Conservation (phyloP, 1,140 invertebrate genomes). For the Drosophila tsacasi region DNA sequence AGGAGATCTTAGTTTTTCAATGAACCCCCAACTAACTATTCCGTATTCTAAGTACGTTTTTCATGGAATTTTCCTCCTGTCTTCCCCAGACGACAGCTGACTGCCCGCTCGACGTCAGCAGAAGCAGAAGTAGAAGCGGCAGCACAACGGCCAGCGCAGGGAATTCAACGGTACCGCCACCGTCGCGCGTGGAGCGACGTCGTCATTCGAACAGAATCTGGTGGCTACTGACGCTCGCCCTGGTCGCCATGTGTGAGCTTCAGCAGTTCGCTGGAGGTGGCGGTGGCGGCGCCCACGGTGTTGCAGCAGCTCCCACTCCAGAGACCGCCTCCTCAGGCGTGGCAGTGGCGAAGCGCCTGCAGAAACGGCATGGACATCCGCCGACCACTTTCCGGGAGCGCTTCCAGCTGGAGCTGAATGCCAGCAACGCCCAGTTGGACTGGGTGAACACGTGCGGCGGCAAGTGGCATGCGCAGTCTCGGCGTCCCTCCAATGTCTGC, state of each 20-base stretch:
- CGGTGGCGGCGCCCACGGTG: slow-evolving; percentile 19
- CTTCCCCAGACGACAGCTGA: slow-evolving; percentile 60
- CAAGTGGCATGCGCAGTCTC: slow-evolving; percentile 12
- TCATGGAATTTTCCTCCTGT: neutral
- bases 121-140: slow-evolving; percentile 21
- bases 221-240: slow-evolving; percentile 39
- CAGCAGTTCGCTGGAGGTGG: slow-evolving; percentile 38
- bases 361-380: slow-evolving; percentile 45
- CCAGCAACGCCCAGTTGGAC: slow-evolving; percentile 16
- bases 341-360: slow-evolving; percentile 20
- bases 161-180: slow-evolving; percentile 33
- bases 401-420: slow-evolving; percentile 49
- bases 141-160: slow-evolving; percentile 64
- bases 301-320: slow-evolving; percentile 2
- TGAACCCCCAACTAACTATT: neutral
- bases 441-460: slow-evolving; percentile 69
- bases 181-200: slow-evolving; percentile 16
- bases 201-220: slow-evolving; percentile 9
- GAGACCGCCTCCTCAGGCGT: neutral
- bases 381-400: slow-evolving; percentile 20
- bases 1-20: neutral
- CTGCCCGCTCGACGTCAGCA: slow-evolving; percentile 46
- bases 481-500: slow-evolving; percentile 24
- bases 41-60: neutral
- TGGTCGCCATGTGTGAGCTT: slow-evolving; percentile 60